Percentiles rank a stretch among this genome's conserved stretches.
These are phyloP conservation scores for Shinisaurus crocodilurus DNA, from an alignment of 2,113 vertebrate species.

Conservation along the genomic window DNA sequence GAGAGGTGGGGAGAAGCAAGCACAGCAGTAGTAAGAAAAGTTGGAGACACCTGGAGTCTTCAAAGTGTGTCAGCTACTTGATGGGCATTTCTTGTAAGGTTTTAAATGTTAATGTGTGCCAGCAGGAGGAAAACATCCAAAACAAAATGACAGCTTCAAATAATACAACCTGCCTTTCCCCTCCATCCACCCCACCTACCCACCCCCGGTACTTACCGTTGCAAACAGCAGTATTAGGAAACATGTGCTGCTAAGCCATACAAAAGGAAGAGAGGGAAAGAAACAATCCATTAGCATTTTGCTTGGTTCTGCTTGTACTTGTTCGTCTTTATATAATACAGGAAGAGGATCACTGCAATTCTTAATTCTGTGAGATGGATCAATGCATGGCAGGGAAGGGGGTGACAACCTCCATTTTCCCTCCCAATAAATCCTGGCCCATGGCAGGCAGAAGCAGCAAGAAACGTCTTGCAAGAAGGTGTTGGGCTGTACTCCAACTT, in stretches of 20 bases:
- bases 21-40: conserved; percentile 31
- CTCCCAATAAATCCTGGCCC: not conserved
- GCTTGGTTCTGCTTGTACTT: not conserved
- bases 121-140: conserved; percentile 30
- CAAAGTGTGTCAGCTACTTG: conserved; percentile 48
- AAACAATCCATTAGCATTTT: not conserved
- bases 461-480: not conserved
- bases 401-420: not conserved
- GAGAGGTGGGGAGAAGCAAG: conserved; percentile 18
- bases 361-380: too few species aligned
- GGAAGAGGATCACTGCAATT: too few species aligned
- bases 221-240: not conserved
- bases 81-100: conserved; percentile 40
- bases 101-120: conserved; percentile 51
- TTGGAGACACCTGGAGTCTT: conserved; percentile 39
- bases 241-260: not conserved
- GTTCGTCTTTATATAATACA: too few species aligned
- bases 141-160: conserved; percentile 46
- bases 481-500: not conserved
- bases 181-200: not conserved
- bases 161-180: conserved; percentile 14
- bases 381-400: not conserved
- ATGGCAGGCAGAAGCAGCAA: not conserved
- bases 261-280: not conserved
- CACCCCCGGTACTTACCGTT: not conserved